Percentiles rank a stretch among this genome's conserved stretches.
These are phyloP conservation scores for Sylvia atricapilla DNA, from an alignment of 2,113 vertebrate genomes.

Conservation along the genomic window DNA sequence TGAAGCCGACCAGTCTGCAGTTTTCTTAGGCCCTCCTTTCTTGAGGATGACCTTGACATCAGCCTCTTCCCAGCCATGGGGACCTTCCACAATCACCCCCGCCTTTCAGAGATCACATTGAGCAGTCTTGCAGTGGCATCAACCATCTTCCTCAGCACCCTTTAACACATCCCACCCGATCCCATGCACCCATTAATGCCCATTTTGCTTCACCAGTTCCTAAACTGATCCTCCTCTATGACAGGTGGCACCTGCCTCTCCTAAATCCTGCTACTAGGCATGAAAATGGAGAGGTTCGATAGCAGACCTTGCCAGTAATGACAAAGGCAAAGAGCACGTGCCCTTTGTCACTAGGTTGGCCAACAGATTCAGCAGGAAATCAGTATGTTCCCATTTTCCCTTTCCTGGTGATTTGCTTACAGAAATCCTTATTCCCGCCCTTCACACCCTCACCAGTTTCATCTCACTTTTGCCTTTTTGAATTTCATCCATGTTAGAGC, in stretches of 20 bases:
- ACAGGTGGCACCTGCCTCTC: neutral
- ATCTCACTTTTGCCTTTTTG: neutral
- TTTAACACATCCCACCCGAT: neutral
- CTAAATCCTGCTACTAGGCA: neutral
- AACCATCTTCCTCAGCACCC: neutral
- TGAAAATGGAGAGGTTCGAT: neutral
- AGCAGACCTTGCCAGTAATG: neutral
- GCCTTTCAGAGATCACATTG: neutral
- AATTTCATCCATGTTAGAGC: neutral
- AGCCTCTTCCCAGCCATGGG: neutral
- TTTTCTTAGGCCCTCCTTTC: neutral
- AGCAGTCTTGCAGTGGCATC: neutral
- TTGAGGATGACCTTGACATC: neutral
- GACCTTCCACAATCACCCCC: neutral
- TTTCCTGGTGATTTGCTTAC: neutral
- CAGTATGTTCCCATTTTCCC: neutral
- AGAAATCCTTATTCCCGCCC: neutral
- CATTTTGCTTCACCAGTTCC: neutral
- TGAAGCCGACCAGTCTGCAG: neutral
- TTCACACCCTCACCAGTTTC: neutral
- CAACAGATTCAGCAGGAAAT: neutral
- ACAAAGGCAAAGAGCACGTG: neutral
- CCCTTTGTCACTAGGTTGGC: neutral
- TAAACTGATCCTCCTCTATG: rapidly evolving
- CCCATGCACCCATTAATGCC: neutral